Percentiles rank a stretch among this genome's conserved stretches.
Evolutionary conservation across 1,140 invertebrate species (phyloP).

Genomic region (Megalopta genalis): DNA sequence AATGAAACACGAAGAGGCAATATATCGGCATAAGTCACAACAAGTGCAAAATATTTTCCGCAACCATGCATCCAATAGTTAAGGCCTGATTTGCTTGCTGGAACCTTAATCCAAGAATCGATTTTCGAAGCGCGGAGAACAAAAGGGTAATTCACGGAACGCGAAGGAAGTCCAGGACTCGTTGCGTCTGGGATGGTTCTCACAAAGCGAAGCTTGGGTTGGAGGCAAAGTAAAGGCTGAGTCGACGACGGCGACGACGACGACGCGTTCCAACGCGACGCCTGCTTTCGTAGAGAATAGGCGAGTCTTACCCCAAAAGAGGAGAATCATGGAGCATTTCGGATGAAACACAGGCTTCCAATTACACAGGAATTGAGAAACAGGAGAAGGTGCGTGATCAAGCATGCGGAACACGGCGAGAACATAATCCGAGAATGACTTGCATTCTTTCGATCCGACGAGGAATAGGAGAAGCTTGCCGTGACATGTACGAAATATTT

Average conservation of each 20-base stretch:
- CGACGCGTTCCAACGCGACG: neutral
- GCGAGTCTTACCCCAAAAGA: slow-evolving; percentile 17
- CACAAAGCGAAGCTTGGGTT: neutral
- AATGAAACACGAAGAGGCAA: too few species aligned
- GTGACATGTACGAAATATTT: neutral
- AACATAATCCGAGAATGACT: slow-evolving; percentile 31
- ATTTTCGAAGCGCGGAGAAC: neutral
- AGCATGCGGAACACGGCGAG: slow-evolving; percentile 28
- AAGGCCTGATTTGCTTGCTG: too few species aligned
- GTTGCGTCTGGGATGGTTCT: neutral
- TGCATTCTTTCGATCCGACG: slow-evolving; percentile 42
- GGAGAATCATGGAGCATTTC: slow-evolving; percentile 18
- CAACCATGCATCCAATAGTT: too few species aligned
- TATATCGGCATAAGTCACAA: too few species aligned
- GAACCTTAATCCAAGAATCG: neutral
- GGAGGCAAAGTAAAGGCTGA: neutral
- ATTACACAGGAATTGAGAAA: slow-evolving; percentile 43
- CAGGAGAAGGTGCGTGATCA: slow-evolving; percentile 33
- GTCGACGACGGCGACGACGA: neutral
- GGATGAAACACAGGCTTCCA: slow-evolving; percentile 24
- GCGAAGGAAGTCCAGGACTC: neutral
- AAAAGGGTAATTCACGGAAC: neutral
- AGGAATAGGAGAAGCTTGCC: neutral
- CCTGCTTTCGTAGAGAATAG: neutral
- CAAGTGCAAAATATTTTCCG: too few species aligned